Conservation (phyloP, 1,140 invertebrate genomes). For the Philotrypesis tridentata region DNA sequence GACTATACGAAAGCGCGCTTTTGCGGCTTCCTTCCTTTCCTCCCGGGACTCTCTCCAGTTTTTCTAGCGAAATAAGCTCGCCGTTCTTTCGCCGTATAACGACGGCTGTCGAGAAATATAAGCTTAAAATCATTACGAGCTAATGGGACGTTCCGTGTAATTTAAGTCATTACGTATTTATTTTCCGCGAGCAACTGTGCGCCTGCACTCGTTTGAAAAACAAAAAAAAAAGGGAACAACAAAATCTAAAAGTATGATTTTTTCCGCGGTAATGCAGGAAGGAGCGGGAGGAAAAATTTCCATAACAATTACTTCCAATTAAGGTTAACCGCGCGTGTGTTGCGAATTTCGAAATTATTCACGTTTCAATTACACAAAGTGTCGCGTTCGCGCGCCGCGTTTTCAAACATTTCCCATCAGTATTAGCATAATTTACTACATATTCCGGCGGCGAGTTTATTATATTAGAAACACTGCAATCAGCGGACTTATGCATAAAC, state of each 20-base stretch:
- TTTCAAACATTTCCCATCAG: background rate
- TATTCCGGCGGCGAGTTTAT: background rate
- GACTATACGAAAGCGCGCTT: background rate
- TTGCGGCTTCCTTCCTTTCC: background rate
- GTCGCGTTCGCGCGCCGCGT: background rate
- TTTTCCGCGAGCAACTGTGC: background rate
- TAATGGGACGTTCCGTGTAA: background rate
- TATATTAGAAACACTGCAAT: background rate
- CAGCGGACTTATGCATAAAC: background rate
- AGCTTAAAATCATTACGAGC: background rate
- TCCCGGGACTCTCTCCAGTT: background rate
- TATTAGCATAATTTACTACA: background rate
- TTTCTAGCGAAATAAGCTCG: background rate
- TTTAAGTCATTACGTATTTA: background rate
- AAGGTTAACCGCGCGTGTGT: background rate
- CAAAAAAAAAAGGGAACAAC: too few relatives aligned
- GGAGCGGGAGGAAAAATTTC: background rate
- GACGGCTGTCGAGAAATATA: background rate
- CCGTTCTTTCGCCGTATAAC: background rate
- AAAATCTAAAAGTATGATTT: background rate
- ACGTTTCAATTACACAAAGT: background rate
- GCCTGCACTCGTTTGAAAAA: background rate
- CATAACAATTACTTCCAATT: background rate
- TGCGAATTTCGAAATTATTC: background rate
- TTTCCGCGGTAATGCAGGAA: background rate